A percentile compares a stretch with the other conserved stretches of the same genome.
phyloP scores from a whole-genome alignment of 2,888 invertebrate genomes.

The Eristalis arbustorum region DNA sequence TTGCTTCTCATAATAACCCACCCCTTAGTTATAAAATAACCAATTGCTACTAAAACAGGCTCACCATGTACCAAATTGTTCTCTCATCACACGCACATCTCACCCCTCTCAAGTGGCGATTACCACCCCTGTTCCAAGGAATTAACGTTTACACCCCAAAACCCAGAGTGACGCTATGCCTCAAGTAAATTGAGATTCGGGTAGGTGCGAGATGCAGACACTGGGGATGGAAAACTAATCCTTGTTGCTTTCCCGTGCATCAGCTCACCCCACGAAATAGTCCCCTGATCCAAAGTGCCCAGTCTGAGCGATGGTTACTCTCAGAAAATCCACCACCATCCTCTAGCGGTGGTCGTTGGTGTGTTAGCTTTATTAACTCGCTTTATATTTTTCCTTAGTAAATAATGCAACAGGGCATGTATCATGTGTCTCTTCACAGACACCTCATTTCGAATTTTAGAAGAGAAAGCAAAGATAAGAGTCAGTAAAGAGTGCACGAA shows the following conservation, averaged over 20 bases:
- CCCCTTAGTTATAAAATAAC: background rate
- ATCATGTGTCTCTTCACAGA: slow-evolving; percentile 6
- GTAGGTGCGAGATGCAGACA: slow-evolving; percentile 5
- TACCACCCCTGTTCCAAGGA: background rate
- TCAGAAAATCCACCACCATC: slow-evolving; percentile 11
- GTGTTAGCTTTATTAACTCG: slow-evolving; percentile 3
- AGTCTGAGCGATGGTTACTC: background rate
- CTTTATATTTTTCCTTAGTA: slow-evolving; percentile 15
- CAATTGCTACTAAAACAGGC: background rate
- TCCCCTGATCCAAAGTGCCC: no score
- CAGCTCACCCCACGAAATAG: background rate
- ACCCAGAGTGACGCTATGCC: background rate
- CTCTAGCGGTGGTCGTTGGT: background rate
- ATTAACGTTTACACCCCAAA: background rate
- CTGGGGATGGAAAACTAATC: slow-evolving; percentile 26
- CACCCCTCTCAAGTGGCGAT: background rate
- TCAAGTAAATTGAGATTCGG: background rate
- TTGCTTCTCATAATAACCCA: no score
- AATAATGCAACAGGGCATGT: slow-evolving; percentile 61
- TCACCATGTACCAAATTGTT: no score
- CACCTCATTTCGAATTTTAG: background rate
- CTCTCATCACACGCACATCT: background rate
- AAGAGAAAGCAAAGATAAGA: background rate
- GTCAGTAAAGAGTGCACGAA: background rate
- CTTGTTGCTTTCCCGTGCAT: background rate